Base-by-base conservation (phyloP, 2,113 vertebrate species). In the Dicrurus megarhynchus region DNA sequence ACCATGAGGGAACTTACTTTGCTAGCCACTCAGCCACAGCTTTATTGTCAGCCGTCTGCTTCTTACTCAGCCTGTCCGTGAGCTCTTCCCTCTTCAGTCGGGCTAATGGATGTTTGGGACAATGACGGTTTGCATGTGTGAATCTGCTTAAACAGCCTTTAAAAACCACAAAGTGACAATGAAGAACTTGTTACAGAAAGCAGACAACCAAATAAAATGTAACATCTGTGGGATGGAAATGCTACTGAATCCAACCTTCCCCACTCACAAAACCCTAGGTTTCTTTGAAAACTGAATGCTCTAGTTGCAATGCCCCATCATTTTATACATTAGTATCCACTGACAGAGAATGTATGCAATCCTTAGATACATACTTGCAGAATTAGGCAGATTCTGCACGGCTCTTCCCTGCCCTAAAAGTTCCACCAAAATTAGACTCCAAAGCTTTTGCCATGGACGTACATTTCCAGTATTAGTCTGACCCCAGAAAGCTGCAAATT, bases 41-140 rank as follows among this genome's bases (percentile, higher is more conserved):
- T 98, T 99, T 99, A 97, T 99, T 99, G 79, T 99, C 99, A 81
- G 98, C 98, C 0, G 98, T 98, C 94, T 99, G 98, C 67, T 98
- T 98, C 94, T 98, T 99, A 60, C 97, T 98, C 71, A 97, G 97
- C 27, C 96, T 97, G 18, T 98, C 98, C 6, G 98, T 98, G 39
- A 98, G 98, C 90, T 99, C 99, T 90, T 99, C 99, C 84, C 99
- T 98, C 98, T 98, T 99, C 98, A 99, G 98, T 27, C 99, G 98
- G 79, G 99, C 99, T 9, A 99, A 99, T 1, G 99, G 99, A 95
- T 99, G 99, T 92, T 99, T 99, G 46, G 99, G 98, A 92, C 99
- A 99, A 79, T 99, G 99, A 19, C 99, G 99, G 94, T 99, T 99
- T 57, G 99, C 99, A 61, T 99, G 99, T 1, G 99, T 99, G 94